Evolutionary conservation across 2,113 vertebrate species (phyloP), one percentile per base, ranked within the genome.

Genomic region (cattle (Bos taurus)): DNA sequence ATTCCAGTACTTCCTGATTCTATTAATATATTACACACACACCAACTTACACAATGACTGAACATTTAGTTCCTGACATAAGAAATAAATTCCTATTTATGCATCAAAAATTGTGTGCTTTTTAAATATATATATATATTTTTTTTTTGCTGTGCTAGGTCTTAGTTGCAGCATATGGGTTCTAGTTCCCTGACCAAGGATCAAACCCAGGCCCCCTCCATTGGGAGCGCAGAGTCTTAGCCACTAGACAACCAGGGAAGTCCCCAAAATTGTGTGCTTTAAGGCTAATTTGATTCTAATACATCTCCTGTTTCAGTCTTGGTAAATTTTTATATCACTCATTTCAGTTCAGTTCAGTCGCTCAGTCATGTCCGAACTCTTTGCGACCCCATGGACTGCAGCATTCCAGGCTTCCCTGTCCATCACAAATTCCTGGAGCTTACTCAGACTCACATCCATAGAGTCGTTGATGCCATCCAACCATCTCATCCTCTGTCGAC

Each of bases 361-460:
- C n/a, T 40, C 10, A 71, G n/a, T 71, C 10, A 40, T 12, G n/a
- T 71, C n/a, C 5, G 2, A 71, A 40, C 5, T 40, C n/a, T 71
- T 71, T 23, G n/a, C 0, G 0, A 23, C 19, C n/a, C 19, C n/a
- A 71, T 40, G n/a, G 67, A 71, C 5, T 71, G 10, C 19, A 71
- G n/a, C 19, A 6, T 71, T 19, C n/a, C 36, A 71, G 64, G 64
- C 19, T 36, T 71, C n/a, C n/a, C n/a, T 71, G n/a, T 36, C 19
- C n/a, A 71, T 23, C n/a, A 71, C 19, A n/a, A 71, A 36, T n/a
- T 36, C 64, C 4, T 36, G n/a, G 62, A 12, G 64, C 67, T 36
- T 40, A 19, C n/a, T 71, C n/a, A 40, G 10, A 40, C n/a, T 71
- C 10, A 23, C 5, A 5, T 71, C 10, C 64, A 36, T 21, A 71